Percentiles rank a stretch among this genome's conserved stretches.
Conservation (phyloP, 2,797 vertebrate species). For the Anas acuta region DNA sequence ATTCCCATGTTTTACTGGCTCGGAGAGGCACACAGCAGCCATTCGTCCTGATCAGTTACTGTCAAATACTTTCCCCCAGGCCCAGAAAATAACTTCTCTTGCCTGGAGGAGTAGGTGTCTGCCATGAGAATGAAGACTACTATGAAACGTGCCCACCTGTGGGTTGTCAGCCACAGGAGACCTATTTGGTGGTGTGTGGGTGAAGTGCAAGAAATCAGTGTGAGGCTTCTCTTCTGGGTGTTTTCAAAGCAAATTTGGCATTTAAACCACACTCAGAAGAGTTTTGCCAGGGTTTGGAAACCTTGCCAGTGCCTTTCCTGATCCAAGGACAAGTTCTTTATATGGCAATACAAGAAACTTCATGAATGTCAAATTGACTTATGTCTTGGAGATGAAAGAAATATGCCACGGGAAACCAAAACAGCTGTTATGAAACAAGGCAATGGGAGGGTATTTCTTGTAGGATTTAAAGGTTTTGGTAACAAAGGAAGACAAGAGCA, state of each 20-base stretch:
- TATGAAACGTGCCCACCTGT: background rate
- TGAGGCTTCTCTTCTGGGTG: background rate
- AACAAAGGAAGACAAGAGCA: background rate
- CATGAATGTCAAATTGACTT: background rate
- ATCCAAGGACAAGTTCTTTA: background rate
- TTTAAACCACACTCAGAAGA: background rate
- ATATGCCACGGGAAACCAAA: background rate
- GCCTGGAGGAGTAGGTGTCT: background rate
- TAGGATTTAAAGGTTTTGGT: background rate
- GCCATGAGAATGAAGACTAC: background rate
- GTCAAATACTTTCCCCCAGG: slow-evolving; percentile 12
- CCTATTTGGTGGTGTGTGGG: background rate
- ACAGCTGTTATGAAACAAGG: background rate
- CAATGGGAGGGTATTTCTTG: background rate
- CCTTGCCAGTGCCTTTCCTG: background rate
- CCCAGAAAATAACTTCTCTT: slow-evolving; percentile 30
- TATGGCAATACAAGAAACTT: background rate
- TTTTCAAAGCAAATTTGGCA: background rate
- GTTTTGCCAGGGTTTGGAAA: background rate
- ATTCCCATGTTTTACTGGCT: background rate
- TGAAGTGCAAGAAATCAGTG: background rate
- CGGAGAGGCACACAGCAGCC: background rate
- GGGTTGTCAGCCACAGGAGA: background rate
- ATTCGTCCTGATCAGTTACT: slow-evolving; percentile 42
- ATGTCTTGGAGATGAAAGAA: background rate